Base-by-base conservation (phyloP, 2,888 invertebrate species). In the Calliphora vomitoria region DNA sequence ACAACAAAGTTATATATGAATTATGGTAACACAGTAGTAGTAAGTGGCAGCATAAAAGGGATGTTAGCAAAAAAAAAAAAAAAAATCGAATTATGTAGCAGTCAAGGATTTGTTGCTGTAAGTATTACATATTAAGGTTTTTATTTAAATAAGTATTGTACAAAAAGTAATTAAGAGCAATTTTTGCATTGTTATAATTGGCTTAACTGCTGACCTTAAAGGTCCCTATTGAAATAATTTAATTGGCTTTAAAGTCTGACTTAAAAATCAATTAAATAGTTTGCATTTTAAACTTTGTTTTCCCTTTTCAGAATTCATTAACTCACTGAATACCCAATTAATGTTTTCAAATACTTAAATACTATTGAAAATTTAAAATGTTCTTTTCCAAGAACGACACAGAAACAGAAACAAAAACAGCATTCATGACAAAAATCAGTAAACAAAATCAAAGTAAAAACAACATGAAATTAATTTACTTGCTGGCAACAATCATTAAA, bases 401-500 rank as follows among this genome's bases (percentile, higher is more conserved):
- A 41, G 8, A 64, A 15, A 11, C 25, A 25, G 6, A 44, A 44
- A n/a, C 8, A 31, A 2, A 31, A 15, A 4, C 38, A 64, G 4
- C 55, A 55, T 4, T 5, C 35, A 8, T 55, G n/a, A 47, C 44
- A 44, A 44, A 44, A 44, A 44, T 13, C 10, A 50, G 11, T 10
- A 8, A 11, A 2, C 0, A 38, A 76, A 18, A 47, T 47, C 35
- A 55, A 66, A 78, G 13, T 15, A 58, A 53, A 58, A 10, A 20
- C 13, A 15, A 55, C 15, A 25, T 58, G 1, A 69, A 79, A 47
- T 53, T 41, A 35, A 71, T 25, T 60, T 47, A 25, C 38, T 62
- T 60, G 38, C 25, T 72, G 80, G n/a, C 58, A 44, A 80, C 20
- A 47, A 38, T 47, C 60, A 80, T 72, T 81, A 62, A 72, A 81